Evolutionary conservation across 2,888 invertebrate species (phyloP).

Genomic region (Eristalinus sepulchralis): DNA sequence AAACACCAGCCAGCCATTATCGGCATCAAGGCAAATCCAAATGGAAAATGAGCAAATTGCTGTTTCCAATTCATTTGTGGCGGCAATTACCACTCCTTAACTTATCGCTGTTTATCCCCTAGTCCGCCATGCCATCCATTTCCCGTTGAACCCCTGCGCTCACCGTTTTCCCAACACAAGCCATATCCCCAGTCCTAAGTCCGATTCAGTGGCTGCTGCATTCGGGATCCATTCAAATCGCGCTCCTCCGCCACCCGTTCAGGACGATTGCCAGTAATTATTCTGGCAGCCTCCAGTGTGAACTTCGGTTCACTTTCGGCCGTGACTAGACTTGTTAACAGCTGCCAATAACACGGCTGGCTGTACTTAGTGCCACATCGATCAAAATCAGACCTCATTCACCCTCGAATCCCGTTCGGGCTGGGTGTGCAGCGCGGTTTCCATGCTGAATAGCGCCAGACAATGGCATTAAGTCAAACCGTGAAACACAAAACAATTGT

Average conservation of each 20-base stretch:
- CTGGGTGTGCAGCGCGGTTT: constrained; percentile 8
- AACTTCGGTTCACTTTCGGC: constrained; percentile 40
- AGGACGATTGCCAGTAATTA: constrained; percentile 61
- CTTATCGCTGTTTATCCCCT: constrained; percentile 46
- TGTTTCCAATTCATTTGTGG: constrained; percentile 63
- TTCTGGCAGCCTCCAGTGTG: constrained; percentile 39
- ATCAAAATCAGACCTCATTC: constrained; percentile 55
- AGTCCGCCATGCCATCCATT: constrained; percentile 30
- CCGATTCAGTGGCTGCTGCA: constrained; percentile 54
- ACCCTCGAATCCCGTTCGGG: constrained; percentile 37
- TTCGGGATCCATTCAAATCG: constrained; percentile 42
- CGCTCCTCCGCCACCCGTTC: background rate
- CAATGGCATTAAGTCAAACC: constrained; percentile 50
- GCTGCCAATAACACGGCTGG: constrained; percentile 50
- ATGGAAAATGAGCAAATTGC: constrained; percentile 60
- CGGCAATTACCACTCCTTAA: constrained; percentile 55
- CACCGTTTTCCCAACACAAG: background rate
- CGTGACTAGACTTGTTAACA: constrained; percentile 68
- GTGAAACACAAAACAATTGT: constrained; percentile 47
- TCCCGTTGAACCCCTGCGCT: background rate
- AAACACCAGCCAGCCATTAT: background rate
- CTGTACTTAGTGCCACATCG: constrained; percentile 55
- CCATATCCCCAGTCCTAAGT: constrained; percentile 26
- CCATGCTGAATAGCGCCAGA: constrained; percentile 28
- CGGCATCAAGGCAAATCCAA: background rate